Evolutionary conservation across 2,797 vertebrate species (phyloP).

Genomic region (Liasis olivaceus): DNA sequence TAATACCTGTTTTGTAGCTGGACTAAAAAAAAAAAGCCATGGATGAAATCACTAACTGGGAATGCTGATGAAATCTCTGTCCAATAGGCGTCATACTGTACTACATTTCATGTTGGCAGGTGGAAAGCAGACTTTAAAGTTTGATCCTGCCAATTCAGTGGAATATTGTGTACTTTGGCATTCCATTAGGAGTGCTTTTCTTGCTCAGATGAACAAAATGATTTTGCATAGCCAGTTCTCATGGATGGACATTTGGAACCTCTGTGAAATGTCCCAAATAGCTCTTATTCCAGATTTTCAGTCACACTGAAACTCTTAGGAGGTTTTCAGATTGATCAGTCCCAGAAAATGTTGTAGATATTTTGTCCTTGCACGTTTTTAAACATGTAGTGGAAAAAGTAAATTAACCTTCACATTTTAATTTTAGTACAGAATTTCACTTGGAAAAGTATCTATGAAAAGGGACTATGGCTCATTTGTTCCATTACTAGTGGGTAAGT

Average conservation of each 20-base stretch:
- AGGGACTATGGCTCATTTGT: not conserved
- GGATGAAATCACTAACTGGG: not conserved
- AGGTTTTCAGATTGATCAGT: not conserved
- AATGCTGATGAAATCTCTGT: not conserved
- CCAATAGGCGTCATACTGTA: not conserved
- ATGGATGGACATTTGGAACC: not conserved
- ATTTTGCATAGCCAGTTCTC: accelerated
- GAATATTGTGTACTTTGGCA: not conserved
- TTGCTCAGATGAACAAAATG: not conserved
- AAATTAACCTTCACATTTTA: not conserved
- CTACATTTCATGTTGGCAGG: constrained; percentile 6
- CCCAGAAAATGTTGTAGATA: not conserved
- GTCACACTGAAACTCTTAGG: accelerated
- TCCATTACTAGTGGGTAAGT: too few species aligned
- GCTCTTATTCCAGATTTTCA: not conserved
- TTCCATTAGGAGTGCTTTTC: not conserved
- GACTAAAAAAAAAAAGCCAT: not conserved
- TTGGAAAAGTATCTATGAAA: not conserved
- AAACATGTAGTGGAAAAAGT: not conserved
- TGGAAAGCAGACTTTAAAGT: not conserved
- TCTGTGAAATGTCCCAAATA: not conserved
- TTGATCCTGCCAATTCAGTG: not conserved
- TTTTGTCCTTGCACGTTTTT: not conserved
- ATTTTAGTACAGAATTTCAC: not conserved
- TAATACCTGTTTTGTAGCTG: too few species aligned